Evolutionary conservation across 1,140 invertebrate species (phyloP).

Genomic region (Trinorchestia longiramus): DNA sequence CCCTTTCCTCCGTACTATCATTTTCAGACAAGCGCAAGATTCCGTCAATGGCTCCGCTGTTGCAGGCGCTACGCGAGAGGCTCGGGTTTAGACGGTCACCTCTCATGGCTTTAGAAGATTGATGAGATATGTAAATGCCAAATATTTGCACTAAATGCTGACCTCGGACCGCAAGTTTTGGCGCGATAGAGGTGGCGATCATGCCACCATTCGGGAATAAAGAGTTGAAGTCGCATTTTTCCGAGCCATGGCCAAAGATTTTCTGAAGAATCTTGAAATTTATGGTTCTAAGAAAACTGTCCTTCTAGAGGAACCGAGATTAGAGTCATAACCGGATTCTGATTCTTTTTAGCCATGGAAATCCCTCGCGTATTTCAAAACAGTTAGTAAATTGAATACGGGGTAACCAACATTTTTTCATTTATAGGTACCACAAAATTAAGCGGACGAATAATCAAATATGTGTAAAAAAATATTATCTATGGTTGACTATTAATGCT

Average conservation of each 20-base stretch:
- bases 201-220: not conserved
- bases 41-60: not conserved
- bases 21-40: not conserved
- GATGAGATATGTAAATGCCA: slow-evolving; percentile 30
- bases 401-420: too few relatives aligned
- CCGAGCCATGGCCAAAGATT: not conserved
- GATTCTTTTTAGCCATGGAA: not conserved
- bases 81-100: not conserved
- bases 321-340: not conserved
- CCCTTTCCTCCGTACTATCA: not conserved
- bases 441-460: too few relatives aligned
- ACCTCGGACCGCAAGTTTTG: not conserved
- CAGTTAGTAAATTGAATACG: too few relatives aligned
- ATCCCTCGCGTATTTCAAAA: too few relatives aligned
- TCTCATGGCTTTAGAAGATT: not conserved
- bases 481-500: not conserved
- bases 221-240: not conserved
- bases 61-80: not conserved
- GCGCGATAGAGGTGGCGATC: not conserved
- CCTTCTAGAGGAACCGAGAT: not conserved
- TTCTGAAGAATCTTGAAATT: not conserved
- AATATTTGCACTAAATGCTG: slow-evolving; percentile 40
- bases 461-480: too few relatives aligned
- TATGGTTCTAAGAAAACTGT: not conserved
- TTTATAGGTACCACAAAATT: too few relatives aligned